These are phyloP conservation scores for Brachionus manjavacas DNA, from an alignment of 1,140 invertebrate genomes.

Conservation along the genomic window DNA sequence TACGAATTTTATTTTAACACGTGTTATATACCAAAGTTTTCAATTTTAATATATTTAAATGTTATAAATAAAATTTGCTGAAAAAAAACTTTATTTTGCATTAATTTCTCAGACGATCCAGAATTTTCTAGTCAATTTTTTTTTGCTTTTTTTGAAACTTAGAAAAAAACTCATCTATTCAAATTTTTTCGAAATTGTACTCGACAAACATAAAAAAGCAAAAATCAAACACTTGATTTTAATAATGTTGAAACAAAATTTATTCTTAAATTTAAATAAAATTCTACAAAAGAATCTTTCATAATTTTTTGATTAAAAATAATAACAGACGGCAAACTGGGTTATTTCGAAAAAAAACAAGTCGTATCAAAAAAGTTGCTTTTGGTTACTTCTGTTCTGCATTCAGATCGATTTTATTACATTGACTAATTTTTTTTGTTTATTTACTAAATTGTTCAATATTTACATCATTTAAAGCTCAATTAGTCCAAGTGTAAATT, in stretches of 20 bases:
- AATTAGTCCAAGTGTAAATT: conserved; percentile 3
- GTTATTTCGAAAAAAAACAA: neutral
- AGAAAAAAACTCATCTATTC: too few relatives aligned
- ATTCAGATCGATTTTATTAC: neutral
- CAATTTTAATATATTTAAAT: too few relatives aligned
- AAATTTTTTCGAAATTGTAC: too few relatives aligned
- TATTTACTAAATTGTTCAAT: neutral
- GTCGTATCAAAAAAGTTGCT: neutral
- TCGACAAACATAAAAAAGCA: too few relatives aligned
- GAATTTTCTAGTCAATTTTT: too few relatives aligned
- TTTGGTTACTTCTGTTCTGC: neutral
- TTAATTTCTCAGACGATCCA: too few relatives aligned
- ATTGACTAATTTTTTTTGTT: neutral
- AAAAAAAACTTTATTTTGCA: too few relatives aligned
- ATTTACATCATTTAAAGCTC: neutral
- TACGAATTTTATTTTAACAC: too few relatives aligned
- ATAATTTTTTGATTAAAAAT: neutral
- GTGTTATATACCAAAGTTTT: too few relatives aligned
- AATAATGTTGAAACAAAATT: neutral
- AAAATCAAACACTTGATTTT: neutral
- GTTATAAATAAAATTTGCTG: too few relatives aligned
- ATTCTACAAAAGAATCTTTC: neutral
- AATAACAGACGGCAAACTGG: neutral
- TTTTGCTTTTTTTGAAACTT: too few relatives aligned
- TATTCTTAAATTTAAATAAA: neutral